Evolutionary conservation across 2,797 vertebrate genomes (phyloP).

Genomic region (Labroides dimidiatus): DNA sequence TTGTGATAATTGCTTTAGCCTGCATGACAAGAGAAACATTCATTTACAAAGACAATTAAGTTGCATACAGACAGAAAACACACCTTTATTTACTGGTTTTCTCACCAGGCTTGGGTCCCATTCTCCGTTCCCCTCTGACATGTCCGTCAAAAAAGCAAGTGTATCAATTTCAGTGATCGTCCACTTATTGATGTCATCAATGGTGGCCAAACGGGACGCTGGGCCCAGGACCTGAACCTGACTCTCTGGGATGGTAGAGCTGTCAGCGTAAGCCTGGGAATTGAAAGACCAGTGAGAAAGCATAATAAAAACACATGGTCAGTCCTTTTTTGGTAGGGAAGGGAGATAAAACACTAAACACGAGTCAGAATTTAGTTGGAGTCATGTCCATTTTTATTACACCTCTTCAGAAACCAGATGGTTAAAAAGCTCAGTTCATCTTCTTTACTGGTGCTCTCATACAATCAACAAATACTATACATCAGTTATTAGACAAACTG

Average conservation of each 20-base stretch:
- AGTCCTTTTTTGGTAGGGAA: too few relatives aligned
- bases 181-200: constrained; percentile 73
- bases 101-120: constrained; percentile 76
- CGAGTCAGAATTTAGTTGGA: too few relatives aligned
- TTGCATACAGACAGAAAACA: accelerated
- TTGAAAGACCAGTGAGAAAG: background rate
- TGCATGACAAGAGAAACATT: constrained; percentile 51
- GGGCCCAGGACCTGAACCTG: constrained; percentile 74
- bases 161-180: constrained; percentile 77
- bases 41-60: background rate
- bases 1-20: constrained; percentile 75
- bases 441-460: too few relatives aligned
- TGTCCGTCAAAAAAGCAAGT: constrained; percentile 72
- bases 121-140: constrained; percentile 67
- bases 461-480: too few relatives aligned
- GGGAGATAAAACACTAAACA: too few relatives aligned
- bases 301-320: background rate
- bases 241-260: constrained; percentile 60
- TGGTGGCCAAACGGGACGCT: constrained; percentile 71
- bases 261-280: constrained; percentile 69
- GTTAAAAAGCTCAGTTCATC: too few relatives aligned
- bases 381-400: too few relatives aligned
- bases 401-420: too few relatives aligned
- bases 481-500: too few relatives aligned
- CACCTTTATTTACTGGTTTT: background rate